A percentile compares a stretch with the other conserved stretches of the same genome.
Evolutionary conservation across 2,797 vertebrate species (phyloP).

Genomic region (Otus scops): DNA sequence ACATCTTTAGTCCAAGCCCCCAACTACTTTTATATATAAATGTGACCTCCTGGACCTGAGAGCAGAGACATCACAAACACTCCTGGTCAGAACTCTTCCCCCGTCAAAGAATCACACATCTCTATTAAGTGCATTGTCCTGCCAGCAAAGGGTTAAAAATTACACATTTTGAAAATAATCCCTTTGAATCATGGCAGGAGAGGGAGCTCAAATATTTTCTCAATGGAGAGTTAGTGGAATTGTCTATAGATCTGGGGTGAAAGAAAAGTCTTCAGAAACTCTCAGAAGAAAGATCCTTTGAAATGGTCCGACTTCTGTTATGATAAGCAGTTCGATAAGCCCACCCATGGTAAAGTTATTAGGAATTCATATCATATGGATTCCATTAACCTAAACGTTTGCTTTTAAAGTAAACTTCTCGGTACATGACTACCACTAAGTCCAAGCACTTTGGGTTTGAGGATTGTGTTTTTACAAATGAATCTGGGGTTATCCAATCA

Average conservation of each 20-base stretch:
- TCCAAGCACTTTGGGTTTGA: conserved; percentile 50
- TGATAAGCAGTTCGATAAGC: conserved; percentile 71
- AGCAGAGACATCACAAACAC: background rate
- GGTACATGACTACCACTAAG: conserved; percentile 62
- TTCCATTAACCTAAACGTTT: conserved; percentile 73
- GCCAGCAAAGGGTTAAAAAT: background rate
- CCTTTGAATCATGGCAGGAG: background rate
- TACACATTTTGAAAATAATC: background rate
- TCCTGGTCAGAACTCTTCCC: background rate
- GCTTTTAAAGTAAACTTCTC: conserved; percentile 66
- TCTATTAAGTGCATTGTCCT: background rate
- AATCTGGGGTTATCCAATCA: conserved; percentile 66
- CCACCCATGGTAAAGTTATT: conserved; percentile 74
- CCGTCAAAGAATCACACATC: background rate
- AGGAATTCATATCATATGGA: conserved; percentile 74
- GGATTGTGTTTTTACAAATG: conserved; percentile 71
- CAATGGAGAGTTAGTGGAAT: conserved; percentile 22
- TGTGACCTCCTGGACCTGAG: background rate
- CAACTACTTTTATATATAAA: background rate
- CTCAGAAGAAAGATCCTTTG: conserved; percentile 66
- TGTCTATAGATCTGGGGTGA: conserved; percentile 18
- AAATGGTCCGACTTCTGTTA: conserved; percentile 61
- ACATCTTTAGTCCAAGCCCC: background rate
- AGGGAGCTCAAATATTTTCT: conserved; percentile 44
- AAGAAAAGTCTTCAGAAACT: conserved; percentile 17